A percentile compares a stretch with the other conserved stretches of the same genome.
These are phyloP conservation scores for Thomomys bottae DNA, from an alignment of 2,113 vertebrate species.

Conservation along the genomic window DNA sequence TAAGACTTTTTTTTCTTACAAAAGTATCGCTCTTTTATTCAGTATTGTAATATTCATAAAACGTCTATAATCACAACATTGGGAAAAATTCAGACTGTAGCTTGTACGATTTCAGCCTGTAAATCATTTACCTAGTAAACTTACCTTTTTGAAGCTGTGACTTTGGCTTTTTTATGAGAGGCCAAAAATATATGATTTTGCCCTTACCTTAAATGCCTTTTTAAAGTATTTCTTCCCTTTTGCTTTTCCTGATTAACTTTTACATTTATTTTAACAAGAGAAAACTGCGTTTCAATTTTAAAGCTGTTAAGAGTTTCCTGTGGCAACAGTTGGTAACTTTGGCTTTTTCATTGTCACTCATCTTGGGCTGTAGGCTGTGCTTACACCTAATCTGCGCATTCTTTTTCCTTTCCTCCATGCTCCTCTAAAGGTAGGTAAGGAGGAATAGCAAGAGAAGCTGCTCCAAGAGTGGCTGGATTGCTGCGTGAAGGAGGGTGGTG, in stretches of 20 bases:
- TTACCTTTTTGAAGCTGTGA: constrained; percentile 63
- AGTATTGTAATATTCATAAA: background rate
- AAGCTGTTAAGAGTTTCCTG: background rate
- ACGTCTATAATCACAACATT: constrained; percentile 1
- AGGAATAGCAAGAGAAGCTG: constrained; percentile 97
- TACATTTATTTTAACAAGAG: background rate
- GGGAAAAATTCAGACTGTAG: background rate
- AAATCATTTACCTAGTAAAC: constrained; percentile 14
- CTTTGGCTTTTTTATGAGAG: background rate
- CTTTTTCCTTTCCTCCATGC: background rate
- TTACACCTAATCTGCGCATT: background rate
- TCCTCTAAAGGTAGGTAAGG: constrained; percentile 91
- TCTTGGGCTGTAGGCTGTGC: background rate
- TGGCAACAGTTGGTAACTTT: background rate
- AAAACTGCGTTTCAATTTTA: constrained; percentile 8
- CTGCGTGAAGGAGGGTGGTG: constrained; percentile 97
- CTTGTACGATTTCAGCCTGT: background rate
- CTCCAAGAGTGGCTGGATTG: constrained; percentile 98
- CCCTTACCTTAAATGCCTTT: background rate
- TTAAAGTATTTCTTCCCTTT: background rate
- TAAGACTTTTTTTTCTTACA: too few species aligned
- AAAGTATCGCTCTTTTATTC: constrained; percentile 54
- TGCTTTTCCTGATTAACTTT: background rate
- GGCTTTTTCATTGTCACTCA: background rate
- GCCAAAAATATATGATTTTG: too few species aligned